Percentiles rank a stretch among this genome's conserved stretches.
These are phyloP conservation scores for Phyllostomus discolor DNA, from an alignment of 2,113 vertebrate genomes.

Conservation along the genomic window DNA sequence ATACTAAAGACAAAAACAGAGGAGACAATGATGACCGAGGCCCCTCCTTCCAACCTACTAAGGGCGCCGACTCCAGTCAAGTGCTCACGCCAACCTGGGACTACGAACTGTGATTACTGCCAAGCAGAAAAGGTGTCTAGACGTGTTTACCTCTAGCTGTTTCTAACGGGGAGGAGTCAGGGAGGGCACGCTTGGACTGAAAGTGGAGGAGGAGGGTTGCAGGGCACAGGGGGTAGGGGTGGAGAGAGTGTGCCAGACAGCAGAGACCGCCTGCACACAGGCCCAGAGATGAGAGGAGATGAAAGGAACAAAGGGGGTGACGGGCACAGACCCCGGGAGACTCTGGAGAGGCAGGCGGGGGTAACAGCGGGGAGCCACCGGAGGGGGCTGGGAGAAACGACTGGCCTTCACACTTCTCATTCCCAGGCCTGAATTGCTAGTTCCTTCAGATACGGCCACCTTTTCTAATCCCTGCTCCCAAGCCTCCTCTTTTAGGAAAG, in stretches of 20 bases:
- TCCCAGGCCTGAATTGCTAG: not conserved
- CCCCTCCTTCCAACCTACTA: not conserved
- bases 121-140: not conserved
- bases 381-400: not conserved
- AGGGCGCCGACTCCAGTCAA: not conserved
- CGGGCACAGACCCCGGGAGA: not conserved
- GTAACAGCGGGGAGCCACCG: accelerated
- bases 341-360: not conserved
- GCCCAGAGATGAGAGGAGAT: not conserved
- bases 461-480: not conserved
- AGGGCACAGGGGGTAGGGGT: not conserved
- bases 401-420: not conserved
- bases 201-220: not conserved
- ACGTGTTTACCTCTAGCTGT: not conserved
- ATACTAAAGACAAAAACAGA: not conserved
- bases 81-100: not conserved
- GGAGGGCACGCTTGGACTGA: not conserved
- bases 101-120: not conserved
- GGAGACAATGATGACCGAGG: not conserved
- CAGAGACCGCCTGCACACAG: accelerated
- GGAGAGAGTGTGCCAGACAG: not conserved
- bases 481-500: not conserved
- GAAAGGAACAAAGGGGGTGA: not conserved
- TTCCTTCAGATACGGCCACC: not conserved
- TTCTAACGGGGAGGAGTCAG: not conserved